Percentiles rank a stretch among this genome's conserved stretches.
Evolutionary conservation across 2,797 vertebrate species (phyloP).

Genomic region (Tachyglossus aculeatus): DNA sequence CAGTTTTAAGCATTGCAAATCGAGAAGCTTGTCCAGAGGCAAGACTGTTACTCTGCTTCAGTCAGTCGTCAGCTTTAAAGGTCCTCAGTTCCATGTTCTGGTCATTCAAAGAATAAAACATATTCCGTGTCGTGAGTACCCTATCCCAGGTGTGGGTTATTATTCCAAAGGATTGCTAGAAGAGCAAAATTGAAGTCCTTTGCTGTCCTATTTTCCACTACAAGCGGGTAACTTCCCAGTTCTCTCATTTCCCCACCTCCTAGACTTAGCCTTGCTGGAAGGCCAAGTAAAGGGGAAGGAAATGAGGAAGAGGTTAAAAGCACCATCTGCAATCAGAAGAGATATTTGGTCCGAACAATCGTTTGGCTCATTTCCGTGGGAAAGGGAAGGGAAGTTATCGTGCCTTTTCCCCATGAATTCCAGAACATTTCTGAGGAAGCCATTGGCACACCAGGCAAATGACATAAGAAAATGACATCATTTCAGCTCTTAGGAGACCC

Average conservation of each 20-base stretch:
- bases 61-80: conserved; percentile 29
- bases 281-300: conserved; percentile 5
- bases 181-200: conserved; percentile 17
- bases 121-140: conserved; percentile 39
- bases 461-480: conserved; percentile 29
- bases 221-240: conserved; percentile 2
- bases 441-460: conserved; percentile 28
- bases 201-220: conserved; percentile 20
- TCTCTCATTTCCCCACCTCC: conserved; percentile 21
- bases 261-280: conserved; percentile 18
- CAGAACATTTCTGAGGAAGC: conserved; percentile 46
- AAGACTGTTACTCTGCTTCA: conserved; percentile 36
- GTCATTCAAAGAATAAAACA: conserved; percentile 20
- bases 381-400: no score
- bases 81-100: conserved; percentile 29
- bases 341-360: conserved; percentile 34
- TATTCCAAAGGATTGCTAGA: conserved; percentile 21
- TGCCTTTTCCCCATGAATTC: conserved; percentile 29
- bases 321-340: conserved; percentile 32
- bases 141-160: conserved; percentile 28
- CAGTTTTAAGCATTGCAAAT: conserved; percentile 59
- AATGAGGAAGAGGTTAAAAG: neutral
- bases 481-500: conserved; percentile 32
- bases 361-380: neutral
- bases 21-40: conserved; percentile 69